Base-by-base conservation (phyloP, 2,888 invertebrate genomes). In the Drosophila algonquin region DNA sequence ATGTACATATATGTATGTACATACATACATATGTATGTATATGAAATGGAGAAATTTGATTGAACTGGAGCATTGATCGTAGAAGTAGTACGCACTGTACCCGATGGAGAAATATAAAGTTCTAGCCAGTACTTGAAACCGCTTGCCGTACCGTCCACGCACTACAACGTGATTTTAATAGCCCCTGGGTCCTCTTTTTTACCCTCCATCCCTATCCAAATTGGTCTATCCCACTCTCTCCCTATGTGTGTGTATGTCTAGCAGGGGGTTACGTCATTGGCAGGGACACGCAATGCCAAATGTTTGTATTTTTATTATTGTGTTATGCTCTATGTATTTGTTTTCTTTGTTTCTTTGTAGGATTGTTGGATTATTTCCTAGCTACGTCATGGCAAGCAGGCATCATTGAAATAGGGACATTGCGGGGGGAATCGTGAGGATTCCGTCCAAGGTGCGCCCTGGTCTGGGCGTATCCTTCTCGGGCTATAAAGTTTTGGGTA, bases 261-360 rank as follows among this genome's bases (percentile, higher is more conserved):
- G 44, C 24, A 40, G 63, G 54, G 52, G 86, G 86, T 84, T 84
- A 89, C 84, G 84, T 84, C 84, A 84, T 84, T 83, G 73, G 40
- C 14, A 57, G 73, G 76, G 84, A 89, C 89, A 84, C 89, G 84
- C 89, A 84, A 84, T 79, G 82, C 55, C 73, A 58, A 72, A 81
- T 83, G 71, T 71, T 73, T 86, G 76, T 82, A 73, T 79, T 87
- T 83, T 82, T 76, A 85, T 88, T 87, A 75, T 67, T 67, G 76
- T 76, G 63, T 76, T 79, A 77, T 70, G 71, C 54, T 44, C 21
- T 48, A 46, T 56, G 57, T 60, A 61, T 44, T 61, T 63, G 52
- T 55, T 24, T 64, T 67, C 73, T 63, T 73, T 71, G 69, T 54
- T 75, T 62, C 59, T 21, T 55, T 53, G 56, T 47, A 51, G 52